A percentile compares a stretch with the other conserved stretches of the same genome.
phyloP scores from a whole-genome alignment of 2,113 vertebrate genomes.

The Sisor rabdophorus region DNA sequence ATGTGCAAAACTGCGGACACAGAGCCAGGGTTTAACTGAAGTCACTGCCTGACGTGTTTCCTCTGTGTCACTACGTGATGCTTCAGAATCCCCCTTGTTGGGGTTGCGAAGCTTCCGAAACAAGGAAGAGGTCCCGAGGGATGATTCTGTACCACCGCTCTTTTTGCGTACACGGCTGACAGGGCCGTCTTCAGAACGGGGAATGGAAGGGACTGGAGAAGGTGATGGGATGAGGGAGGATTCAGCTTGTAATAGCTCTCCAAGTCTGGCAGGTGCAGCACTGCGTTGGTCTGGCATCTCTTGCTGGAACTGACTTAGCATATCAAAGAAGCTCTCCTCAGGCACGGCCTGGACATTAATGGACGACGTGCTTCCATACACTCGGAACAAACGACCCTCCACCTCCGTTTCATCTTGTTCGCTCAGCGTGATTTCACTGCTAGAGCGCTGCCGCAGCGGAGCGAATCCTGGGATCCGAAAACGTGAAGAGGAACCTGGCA shows the following conservation, averaged over 20 bases:
- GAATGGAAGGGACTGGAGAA: conserved; percentile 42
- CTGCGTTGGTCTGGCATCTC: conserved; percentile 69
- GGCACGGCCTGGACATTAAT: conserved; percentile 84
- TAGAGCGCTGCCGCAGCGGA: conserved; percentile 80
- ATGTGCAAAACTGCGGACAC: conserved; percentile 84
- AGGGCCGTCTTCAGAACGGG: conserved; percentile 52
- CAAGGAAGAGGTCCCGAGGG: conserved; percentile 75
- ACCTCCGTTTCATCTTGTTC: conserved; percentile 78
- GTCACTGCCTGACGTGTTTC: conserved; percentile 51
- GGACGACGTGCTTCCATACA: conserved; percentile 94
- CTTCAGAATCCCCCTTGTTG: conserved; percentile 67
- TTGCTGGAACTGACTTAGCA: conserved; percentile 81
- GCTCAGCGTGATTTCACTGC: conserved; percentile 87
- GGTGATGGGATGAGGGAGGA: conserved; percentile 38
- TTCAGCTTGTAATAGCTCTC: conserved; percentile 62
- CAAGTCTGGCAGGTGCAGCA: conserved; percentile 52
- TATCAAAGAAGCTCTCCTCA: conserved; percentile 86
- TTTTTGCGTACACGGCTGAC: conserved; percentile 77
- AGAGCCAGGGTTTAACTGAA: conserved; percentile 72
- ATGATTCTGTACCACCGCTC: conserved; percentile 68
- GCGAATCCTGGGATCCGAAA: conserved; percentile 57
- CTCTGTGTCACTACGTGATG: conserved; percentile 54
- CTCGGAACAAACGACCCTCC: conserved; percentile 67
- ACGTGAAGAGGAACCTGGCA: conserved; percentile 67
- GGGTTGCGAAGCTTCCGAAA: conserved; percentile 79